A percentile compares a stretch with the other conserved stretches of the same genome.
Conservation (phyloP, 2,888 invertebrate species). For the Callyntrura sp. region DNA sequence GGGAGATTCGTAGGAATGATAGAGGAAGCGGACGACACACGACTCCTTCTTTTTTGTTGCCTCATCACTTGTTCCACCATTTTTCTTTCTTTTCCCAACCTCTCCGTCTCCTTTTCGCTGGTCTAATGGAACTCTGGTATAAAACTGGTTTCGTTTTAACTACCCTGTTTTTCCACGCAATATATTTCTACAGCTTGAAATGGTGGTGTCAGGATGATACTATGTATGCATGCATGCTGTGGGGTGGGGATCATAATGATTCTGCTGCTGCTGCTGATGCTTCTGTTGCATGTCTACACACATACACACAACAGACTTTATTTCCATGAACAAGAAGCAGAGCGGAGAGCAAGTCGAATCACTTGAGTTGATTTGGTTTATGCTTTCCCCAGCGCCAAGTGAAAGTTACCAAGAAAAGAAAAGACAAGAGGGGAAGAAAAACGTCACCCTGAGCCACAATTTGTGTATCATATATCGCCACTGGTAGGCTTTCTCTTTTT, state of each 20-base stretch:
- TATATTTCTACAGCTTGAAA: constrained; percentile 44
- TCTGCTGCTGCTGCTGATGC: background rate
- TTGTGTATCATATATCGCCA: constrained; percentile 45
- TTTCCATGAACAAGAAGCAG: constrained; percentile 19
- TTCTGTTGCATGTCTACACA: background rate
- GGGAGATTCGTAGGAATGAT: constrained; percentile 18
- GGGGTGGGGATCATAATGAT: constrained; percentile 6
- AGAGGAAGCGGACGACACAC: constrained; percentile 27
- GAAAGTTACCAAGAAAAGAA: constrained; percentile 44
- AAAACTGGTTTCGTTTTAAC: constrained; percentile 46
- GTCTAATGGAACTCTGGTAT: constrained; percentile 1
- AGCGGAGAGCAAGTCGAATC: constrained; percentile 36
- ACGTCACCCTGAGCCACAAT: constrained; percentile 64
- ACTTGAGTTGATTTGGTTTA: constrained; percentile 71
- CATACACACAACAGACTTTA: no score
- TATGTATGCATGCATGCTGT: constrained; percentile 16
- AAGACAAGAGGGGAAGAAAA: constrained; percentile 36
- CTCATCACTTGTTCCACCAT: constrained; percentile 51
- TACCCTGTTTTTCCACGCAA: constrained; percentile 63
- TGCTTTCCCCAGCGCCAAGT: constrained; percentile 56
- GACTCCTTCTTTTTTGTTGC: constrained; percentile 33
- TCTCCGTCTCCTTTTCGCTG: background rate
- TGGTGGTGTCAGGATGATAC: background rate
- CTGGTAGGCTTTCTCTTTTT: constrained; percentile 26
- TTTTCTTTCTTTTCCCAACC: constrained; percentile 1